A percentile compares a stretch with the other conserved stretches of the same genome.
Evolutionary conservation across 1,140 invertebrate species (phyloP).

Genomic region (Vollenhovia emeryi): DNA sequence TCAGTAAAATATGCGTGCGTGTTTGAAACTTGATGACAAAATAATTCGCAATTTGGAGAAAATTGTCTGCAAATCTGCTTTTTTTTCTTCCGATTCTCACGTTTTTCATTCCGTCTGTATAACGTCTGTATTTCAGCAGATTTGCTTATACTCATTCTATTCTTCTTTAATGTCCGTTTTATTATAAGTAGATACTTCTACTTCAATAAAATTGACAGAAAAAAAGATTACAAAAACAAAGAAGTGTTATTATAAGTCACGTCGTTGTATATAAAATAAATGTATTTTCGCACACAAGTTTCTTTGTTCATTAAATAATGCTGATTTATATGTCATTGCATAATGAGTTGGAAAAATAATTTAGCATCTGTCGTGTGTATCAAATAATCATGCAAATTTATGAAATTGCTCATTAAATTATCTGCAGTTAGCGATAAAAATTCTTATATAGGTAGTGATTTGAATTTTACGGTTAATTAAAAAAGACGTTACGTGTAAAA

Average conservation of each 20-base stretch:
- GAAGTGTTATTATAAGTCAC: neutral
- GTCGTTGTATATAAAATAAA: neutral
- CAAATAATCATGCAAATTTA: neutral
- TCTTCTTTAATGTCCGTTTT: neutral
- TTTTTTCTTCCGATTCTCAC: neutral
- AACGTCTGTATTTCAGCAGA: neutral
- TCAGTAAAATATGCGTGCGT: neutral
- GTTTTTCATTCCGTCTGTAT: neutral
- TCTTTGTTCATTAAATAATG: neutral
- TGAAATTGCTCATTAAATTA: neutral
- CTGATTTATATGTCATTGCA: neutral
- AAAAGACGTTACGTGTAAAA: neutral
- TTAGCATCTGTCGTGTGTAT: neutral
- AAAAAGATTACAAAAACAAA: neutral
- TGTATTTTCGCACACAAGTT: neutral
- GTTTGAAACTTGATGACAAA: neutral
- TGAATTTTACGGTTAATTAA: neutral
- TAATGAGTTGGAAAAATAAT: neutral
- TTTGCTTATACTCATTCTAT: neutral
- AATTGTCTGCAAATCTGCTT: neutral
- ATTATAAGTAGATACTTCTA: neutral
- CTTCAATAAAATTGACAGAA: neutral
- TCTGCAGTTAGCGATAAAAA: neutral
- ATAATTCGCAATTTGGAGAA: neutral
- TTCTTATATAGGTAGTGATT: neutral